Percentiles rank a stretch among this genome's conserved stretches.
Conservation (phyloP, 2,888 invertebrate species). For the Trissolcus brochymenae region DNA sequence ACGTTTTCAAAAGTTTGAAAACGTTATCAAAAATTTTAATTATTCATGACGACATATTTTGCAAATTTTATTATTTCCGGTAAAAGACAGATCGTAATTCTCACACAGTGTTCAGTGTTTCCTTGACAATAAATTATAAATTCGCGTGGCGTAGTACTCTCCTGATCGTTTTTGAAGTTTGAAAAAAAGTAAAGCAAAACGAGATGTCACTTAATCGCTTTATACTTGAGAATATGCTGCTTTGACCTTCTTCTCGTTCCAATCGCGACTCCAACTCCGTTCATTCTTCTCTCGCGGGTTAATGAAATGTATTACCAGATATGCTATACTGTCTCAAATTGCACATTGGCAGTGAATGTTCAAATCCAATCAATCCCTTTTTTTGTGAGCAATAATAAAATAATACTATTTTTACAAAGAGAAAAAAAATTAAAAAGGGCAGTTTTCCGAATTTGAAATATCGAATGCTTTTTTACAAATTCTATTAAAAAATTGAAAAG, state of each 20-base stretch:
- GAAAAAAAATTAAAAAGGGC: not conserved
- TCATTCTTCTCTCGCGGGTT: conserved; percentile 50
- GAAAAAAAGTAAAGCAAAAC: conserved; percentile 38
- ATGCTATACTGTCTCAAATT: conserved; percentile 48
- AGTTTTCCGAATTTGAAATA: no score
- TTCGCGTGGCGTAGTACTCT: no score
- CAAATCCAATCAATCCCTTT: conserved; percentile 20
- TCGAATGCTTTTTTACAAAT: no score
- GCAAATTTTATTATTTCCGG: not conserved
- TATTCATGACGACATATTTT: no score
- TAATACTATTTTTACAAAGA: not conserved
- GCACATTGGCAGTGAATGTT: conserved; percentile 50
- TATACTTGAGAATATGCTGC: conserved; percentile 54
- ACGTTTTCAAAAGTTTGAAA: no score
- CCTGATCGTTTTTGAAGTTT: no score
- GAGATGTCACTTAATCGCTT: conserved; percentile 49
- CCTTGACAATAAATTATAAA: conserved; percentile 18
- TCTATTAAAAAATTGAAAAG: no score
- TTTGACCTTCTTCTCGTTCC: conserved; percentile 52
- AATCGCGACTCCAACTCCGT: conserved; percentile 55
- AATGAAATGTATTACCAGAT: conserved; percentile 54
- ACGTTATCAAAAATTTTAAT: no score
- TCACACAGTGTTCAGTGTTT: not conserved
- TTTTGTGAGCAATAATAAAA: not conserved
- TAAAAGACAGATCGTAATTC: not conserved